Evolutionary conservation across 2,888 invertebrate genomes (phyloP), one percentile per base, ranked within the genome.

Genomic region (Furcula furcula): DNA sequence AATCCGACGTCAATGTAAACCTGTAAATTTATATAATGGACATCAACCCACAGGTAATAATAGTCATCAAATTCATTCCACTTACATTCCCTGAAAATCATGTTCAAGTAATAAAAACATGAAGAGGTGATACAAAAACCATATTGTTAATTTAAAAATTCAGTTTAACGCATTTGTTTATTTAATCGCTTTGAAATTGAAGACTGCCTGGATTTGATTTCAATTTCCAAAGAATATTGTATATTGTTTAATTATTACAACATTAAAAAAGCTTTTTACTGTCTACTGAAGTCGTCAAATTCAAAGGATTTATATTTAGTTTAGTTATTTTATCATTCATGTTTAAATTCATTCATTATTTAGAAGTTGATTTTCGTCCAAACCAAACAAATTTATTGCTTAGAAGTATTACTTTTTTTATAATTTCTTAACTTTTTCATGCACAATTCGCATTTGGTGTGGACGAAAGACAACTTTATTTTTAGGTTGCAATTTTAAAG

Each of bases 21-120:
- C 85, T 82, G 84, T 56, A 83, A 83, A 74, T 71, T 67, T 66
- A 76, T 64, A 75, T 70, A 75, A 68, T 67, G 63, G 70, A 76
- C 61, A 72, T 73, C 69, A 80, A 75, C 67, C 63, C 68, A 73
- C 72, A 68, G 51, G 35, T 60, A 66, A 56, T 30, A 71, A 71
- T 67, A 67, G 72, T 73, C 77, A 82, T 78, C 79, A 82, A 80
- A 76, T 79, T 84, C 86, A 85, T 85, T 85, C 84, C 85, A 85
- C 81, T 84, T 85, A 80, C 85, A 84, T 81, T 83, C 76, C 84
- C 80, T 80, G 78, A 71, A 81, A 80, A 64, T 74, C 69, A 72
- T 73, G 72, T 78, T 76, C 69, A 69, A 75, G 75, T 72, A 71
- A 77, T 69, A 74, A 62, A 75, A 70, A 77, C 68, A 77, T 81